Conservation (phyloP, 2,888 invertebrate genomes). For the Empis stercorea region DNA sequence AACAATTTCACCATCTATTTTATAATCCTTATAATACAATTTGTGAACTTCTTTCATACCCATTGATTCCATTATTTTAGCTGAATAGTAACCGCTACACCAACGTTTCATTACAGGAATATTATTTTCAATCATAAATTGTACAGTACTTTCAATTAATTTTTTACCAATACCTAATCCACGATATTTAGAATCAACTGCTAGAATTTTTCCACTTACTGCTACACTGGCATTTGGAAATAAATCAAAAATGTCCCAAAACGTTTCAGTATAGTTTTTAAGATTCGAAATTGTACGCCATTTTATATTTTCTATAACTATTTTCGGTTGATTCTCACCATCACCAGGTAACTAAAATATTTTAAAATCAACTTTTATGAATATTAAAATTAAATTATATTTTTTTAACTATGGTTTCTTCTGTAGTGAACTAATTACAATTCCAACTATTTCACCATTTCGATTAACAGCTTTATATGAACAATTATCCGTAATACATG, state of each 20-base stretch:
- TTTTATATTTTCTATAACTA: constrained; percentile 22
- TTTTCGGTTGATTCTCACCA: constrained; percentile 23
- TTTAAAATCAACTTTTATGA: neutral
- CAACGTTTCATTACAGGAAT: constrained; percentile 44
- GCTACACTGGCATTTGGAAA: constrained; percentile 20
- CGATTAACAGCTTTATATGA: constrained; percentile 36
- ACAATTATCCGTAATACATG: constrained; percentile 32
- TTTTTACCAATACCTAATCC: constrained; percentile 12
- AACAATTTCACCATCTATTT: too few species aligned
- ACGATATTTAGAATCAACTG: constrained; percentile 11
- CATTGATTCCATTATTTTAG: constrained; percentile 47
- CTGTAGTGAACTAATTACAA: constrained; percentile 32
- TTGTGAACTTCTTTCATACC: constrained; percentile 50
- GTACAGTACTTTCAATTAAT: constrained; percentile 9
- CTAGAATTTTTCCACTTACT: constrained; percentile 11
- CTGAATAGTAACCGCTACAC: constrained; percentile 57
- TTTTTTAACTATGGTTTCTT: constrained; percentile 5
- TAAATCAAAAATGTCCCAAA: constrained; percentile 25
- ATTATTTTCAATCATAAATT: constrained; percentile 11
- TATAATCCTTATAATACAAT: constrained; percentile 8
- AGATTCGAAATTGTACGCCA: constrained; percentile 33
- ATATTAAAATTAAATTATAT: neutral
- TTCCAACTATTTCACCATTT: constrained; percentile 34
- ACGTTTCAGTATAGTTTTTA: constrained; percentile 28
- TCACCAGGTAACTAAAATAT: too few species aligned